Base-by-base conservation (phyloP, 2,113 vertebrate genomes). In the Platichthys flesus region DNA sequence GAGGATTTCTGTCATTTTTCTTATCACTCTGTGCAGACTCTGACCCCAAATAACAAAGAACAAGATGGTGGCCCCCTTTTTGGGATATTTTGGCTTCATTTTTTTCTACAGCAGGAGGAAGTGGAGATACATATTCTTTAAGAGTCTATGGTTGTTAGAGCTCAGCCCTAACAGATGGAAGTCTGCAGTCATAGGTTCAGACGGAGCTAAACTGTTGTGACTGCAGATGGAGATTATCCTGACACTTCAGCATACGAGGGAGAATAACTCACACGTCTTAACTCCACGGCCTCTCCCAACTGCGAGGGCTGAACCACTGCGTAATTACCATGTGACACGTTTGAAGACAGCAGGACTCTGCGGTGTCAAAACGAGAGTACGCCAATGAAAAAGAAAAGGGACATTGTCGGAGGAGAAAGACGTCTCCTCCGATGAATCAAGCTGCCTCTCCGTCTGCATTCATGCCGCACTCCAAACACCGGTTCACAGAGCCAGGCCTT, bases 381-480 rank as follows among this genome's bases (percentile, higher is more conserved):
- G 72, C 60, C 74, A 74, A 86, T 63, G 55, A 28, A 78, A 72
- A 75, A 61, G 51, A 76, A 75, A 67, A 13, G 40, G 40, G 40
- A 42, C 12, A 42, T 42, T 42, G 40, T 42, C 12, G 40, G 40
- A 42, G 40, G 12, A 74, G 65, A 82, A 71, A 68, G 64, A 82
- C 79, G 75, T 76, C 62, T 84, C 28, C 60, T 79, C 62, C 24
- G 26, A 68, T 12, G 59, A 76, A 85, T 74, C 83, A 82, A 62
- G 24, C 59, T 56, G 71, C 58, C 37, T 80, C 60, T 79, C 58
- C 21, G 24, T 70, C 66, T 85, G 81, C 75, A 87, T 90, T 87
- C 85, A 83, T 83, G 89, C 82, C 82, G 78, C 87, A 81, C 47
- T 85, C 85, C 85, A 76, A 79, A 80, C 84, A 85, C 87, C 86